These are phyloP conservation scores for Trichacis sp. DNA, from an alignment of 2,888 invertebrate genomes.

Conservation along the genomic window DNA sequence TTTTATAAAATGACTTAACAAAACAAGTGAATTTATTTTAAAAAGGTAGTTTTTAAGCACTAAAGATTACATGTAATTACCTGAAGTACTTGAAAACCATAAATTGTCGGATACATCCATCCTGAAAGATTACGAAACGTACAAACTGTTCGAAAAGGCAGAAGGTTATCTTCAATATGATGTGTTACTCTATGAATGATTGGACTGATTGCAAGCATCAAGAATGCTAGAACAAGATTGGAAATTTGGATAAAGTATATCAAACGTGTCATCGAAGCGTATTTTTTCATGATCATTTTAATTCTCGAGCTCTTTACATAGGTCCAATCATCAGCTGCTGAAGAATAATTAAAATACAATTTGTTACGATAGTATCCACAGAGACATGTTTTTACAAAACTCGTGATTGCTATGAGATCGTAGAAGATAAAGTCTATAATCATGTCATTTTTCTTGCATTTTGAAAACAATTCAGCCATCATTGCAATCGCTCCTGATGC, in stretches of 20 bases:
- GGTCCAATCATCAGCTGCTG: constrained; percentile 47
- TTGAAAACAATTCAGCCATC: constrained; percentile 34
- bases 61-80: too few species aligned
- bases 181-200: neutral
- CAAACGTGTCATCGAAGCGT: constrained; percentile 38
- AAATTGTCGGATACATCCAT: constrained; percentile 12
- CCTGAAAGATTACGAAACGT: constrained; percentile 6
- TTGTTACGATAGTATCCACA: constrained; percentile 43
- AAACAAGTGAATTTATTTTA: too few species aligned
- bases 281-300: constrained; percentile 32
- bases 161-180: neutral
- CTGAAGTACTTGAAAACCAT: constrained; percentile 9
- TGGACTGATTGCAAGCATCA: neutral
- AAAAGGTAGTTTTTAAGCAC: too few species aligned
- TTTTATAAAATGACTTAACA: too few species aligned
- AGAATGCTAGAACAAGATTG: constrained; percentile 22
- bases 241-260: constrained; percentile 42
- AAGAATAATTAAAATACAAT: constrained; percentile 33
- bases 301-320: constrained; percentile 22
- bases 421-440: constrained; percentile 44
- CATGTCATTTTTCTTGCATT: constrained; percentile 43
- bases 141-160: constrained; percentile 24
- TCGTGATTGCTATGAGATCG: constrained; percentile 34
- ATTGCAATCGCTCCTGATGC: constrained; percentile 36
- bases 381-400: constrained; percentile 42